Evolutionary conservation across 2,113 vertebrate species (phyloP).

Genomic region (Danionella cerebrum): DNA sequence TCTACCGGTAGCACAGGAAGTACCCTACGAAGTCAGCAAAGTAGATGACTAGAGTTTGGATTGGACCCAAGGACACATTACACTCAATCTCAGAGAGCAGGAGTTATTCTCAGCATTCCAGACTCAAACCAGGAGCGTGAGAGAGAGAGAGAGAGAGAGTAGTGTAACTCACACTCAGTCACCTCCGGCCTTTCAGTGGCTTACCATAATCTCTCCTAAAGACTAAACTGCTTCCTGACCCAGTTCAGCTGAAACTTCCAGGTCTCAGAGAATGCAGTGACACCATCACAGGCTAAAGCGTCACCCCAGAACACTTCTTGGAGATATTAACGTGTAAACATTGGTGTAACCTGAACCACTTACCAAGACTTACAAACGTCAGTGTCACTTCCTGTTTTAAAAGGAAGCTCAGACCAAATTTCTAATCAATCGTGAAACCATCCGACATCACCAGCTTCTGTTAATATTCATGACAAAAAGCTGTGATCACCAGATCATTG

Average conservation of each 20-base stretch:
- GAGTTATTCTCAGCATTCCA: not conserved
- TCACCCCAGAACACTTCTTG: no score
- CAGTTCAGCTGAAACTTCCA: not conserved
- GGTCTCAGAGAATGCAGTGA: not conserved
- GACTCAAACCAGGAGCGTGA: not conserved
- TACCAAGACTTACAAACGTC: no score
- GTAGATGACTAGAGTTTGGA: not conserved
- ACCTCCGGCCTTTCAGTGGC: conserved; percentile 8
- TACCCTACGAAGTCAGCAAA: not conserved
- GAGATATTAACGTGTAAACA: no score
- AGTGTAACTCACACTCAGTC: not conserved
- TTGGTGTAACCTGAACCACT: no score
- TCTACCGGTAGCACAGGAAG: not conserved
- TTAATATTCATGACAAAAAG: no score
- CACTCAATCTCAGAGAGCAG: not conserved
- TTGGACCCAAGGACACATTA: not conserved
- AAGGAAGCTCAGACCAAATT: no score
- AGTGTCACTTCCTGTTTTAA: no score
- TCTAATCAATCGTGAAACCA: no score
- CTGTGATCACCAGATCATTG: no score
- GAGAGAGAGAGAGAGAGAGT: not conserved
- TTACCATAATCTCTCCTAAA: conserved; percentile 20
- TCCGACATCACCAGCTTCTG: no score
- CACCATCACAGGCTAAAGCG: not conserved
- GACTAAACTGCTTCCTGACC: conserved; percentile 26